These are phyloP conservation scores for Eucidaris tribuloides DNA, from an alignment of 35 echinoderm and acorn worm species.

Conservation along the genomic window DNA sequence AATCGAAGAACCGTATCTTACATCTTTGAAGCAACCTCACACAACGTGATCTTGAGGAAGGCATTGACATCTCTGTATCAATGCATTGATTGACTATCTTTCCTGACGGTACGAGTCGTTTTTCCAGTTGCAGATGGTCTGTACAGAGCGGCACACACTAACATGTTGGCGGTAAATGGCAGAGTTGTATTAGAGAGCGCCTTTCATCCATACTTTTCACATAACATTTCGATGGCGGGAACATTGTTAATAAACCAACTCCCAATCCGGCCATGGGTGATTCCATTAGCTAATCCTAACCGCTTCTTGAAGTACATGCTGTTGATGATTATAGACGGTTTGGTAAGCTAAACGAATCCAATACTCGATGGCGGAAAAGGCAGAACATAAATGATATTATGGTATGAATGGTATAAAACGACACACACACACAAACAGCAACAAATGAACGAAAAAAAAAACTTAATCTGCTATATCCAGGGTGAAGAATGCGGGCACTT, in stretches of 20 bases:
- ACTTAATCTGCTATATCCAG: too few species aligned
- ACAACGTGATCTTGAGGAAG: neutral
- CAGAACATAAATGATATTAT: too few species aligned
- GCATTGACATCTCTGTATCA: neutral
- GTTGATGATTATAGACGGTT: neutral
- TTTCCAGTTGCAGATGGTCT: neutral
- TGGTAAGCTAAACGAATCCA: neutral
- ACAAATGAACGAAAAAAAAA: too few species aligned
- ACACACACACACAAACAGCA: too few species aligned
- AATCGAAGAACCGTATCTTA: neutral
- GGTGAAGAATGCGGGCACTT: too few species aligned
- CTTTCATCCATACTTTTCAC: neutral
- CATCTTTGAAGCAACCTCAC: neutral
- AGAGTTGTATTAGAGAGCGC: neutral
- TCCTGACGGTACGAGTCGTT: neutral
- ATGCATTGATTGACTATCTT: neutral
- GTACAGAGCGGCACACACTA: neutral
- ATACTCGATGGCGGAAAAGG: too few species aligned
- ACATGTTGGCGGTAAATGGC: neutral
- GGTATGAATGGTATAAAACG: too few species aligned
- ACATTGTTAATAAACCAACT: neutral
- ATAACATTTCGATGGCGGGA: neutral
- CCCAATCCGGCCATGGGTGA: neutral
- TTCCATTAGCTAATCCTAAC: conserved; percentile 2
- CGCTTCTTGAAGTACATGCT: conserved; percentile 13